These are phyloP conservation scores for Astreopora myriophthalma DNA, from an alignment of 64 coral and sea anemone genomes.

Conservation along the genomic window DNA sequence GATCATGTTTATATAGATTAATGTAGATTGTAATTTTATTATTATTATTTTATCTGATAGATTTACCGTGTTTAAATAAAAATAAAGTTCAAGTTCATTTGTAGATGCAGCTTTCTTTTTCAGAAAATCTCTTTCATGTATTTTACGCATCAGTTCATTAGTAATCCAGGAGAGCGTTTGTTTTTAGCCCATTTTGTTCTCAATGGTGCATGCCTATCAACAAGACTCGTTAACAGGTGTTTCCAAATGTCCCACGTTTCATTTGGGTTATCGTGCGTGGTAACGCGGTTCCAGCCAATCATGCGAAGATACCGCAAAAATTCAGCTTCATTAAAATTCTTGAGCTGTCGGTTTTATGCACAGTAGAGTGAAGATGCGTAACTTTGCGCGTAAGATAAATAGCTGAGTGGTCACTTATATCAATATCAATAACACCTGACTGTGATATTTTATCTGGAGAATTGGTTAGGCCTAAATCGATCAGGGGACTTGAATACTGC, in stretches of 20 bases:
- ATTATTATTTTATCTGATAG: too few relatives aligned
- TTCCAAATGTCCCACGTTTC: not conserved
- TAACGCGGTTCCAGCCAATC: not conserved
- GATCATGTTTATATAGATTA: too few relatives aligned
- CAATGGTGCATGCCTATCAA: constrained; percentile 9
- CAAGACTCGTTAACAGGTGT: not conserved
- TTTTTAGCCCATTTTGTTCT: not conserved
- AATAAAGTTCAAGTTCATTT: too few relatives aligned
- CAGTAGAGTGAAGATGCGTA: not conserved
- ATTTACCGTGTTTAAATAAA: too few relatives aligned
- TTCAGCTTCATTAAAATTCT: not conserved
- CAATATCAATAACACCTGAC: too few relatives aligned
- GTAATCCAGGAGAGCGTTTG: constrained; percentile 11
- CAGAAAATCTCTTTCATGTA: not conserved
- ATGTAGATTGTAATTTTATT: too few relatives aligned
- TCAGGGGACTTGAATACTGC: too few relatives aligned
- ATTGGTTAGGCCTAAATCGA: too few relatives aligned
- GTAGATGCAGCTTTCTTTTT: constrained; percentile 18
- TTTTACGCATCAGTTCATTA: not conserved
- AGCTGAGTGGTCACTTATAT: too few relatives aligned
- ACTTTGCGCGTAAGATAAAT: too few relatives aligned
- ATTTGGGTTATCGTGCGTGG: constrained; percentile 9
- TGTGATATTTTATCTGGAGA: too few relatives aligned
- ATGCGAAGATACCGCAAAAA: not conserved
- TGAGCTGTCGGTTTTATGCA: too few relatives aligned